Evolutionary conservation across 2,888 invertebrate genomes (phyloP).

Genomic region (Neelides folsomi): DNA sequence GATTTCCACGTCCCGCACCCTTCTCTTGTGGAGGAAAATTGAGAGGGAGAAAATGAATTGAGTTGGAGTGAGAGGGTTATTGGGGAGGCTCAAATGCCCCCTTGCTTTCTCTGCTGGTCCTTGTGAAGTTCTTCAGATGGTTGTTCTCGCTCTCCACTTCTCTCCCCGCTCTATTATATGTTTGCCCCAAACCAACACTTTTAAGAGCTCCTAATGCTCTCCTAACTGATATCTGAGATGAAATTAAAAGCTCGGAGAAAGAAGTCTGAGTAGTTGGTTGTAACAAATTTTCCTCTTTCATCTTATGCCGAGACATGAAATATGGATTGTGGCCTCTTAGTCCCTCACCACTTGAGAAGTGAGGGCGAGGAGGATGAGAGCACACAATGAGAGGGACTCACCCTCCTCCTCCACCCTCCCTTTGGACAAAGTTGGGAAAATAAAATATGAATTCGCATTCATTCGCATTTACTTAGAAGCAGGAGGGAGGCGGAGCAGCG

Average conservation of each 20-base stretch:
- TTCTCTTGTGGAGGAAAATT: constrained; percentile 2
- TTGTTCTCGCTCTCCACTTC: constrained; percentile 3
- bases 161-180: constrained; percentile 21
- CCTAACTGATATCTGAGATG: constrained; percentile 33
- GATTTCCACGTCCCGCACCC: not conserved
- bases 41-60: not conserved
- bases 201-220: constrained; percentile 32
- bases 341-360: constrained; percentile 7
- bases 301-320: constrained; percentile 24
- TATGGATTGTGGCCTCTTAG: constrained; percentile 21
- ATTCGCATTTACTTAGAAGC: no score
- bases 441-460: no score
- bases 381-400: constrained; percentile 4
- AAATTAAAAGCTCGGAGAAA: constrained; percentile 30
- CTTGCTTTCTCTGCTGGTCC: constrained; percentile 11
- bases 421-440: no score
- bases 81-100: constrained; percentile 2
- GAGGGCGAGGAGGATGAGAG: constrained; percentile 6
- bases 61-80: not conserved
- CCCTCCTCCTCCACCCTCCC: not conserved
- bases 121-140: constrained; percentile 11
- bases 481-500: constrained; percentile 4
- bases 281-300: constrained; percentile 16
- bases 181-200: constrained; percentile 33
- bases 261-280: constrained; percentile 2